Conservation (phyloP, 2,113 vertebrate species). For the Lanius collurio region DNA sequence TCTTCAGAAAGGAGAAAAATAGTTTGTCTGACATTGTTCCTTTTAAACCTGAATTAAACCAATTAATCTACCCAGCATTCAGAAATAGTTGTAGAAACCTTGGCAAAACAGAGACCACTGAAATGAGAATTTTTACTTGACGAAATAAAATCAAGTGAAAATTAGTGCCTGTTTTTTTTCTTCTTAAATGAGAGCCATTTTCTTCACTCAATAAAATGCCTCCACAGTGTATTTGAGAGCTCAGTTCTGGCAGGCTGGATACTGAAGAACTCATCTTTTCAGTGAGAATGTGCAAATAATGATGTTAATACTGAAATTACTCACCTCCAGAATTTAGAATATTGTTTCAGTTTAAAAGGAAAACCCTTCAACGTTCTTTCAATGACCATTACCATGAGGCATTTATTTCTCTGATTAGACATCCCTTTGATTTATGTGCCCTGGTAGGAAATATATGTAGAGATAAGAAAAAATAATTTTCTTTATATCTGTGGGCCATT, state of each 20-base stretch:
- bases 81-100: background rate
- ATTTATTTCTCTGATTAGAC: background rate
- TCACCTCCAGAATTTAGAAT: background rate
- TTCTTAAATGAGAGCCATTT: background rate
- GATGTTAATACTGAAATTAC: background rate
- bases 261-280: background rate
- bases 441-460: background rate
- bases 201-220: background rate
- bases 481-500: background rate
- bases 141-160: background rate
- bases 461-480: background rate
- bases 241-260: background rate
- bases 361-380: background rate
- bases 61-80: background rate
- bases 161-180: background rate
- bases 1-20: background rate
- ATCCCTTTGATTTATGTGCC: background rate
- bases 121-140: background rate
- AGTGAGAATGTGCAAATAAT: background rate
- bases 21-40: background rate
- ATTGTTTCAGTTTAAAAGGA: background rate
- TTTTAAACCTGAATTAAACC: background rate
- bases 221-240: background rate
- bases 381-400: background rate
- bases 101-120: background rate